A percentile compares a stretch with the other conserved stretches of the same genome.
Conservation (phyloP, 2,888 invertebrate genomes). For the Pyrochroa serraticornis region DNA sequence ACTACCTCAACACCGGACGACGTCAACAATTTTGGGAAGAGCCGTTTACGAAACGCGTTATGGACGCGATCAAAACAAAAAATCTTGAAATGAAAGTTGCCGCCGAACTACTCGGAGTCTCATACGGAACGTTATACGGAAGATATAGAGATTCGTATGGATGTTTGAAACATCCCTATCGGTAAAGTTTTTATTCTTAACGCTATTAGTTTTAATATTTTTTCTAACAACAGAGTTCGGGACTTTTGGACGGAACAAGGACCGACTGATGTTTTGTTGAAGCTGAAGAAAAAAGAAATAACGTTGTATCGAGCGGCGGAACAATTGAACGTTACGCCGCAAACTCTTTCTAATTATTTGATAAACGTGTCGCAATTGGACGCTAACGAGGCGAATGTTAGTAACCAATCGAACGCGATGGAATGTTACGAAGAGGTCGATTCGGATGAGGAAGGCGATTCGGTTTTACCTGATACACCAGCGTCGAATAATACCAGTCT, state of each 20-base stretch:
- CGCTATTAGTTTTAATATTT: constrained; percentile 16
- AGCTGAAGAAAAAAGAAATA: constrained; percentile 74
- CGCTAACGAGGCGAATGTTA: constrained; percentile 54
- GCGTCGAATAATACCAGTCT: constrained; percentile 56
- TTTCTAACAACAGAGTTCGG: constrained; percentile 60
- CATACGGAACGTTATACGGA: constrained; percentile 89
- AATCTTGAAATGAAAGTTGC: constrained; percentile 94
- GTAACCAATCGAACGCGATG: constrained; percentile 56
- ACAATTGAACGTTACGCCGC: constrained; percentile 76
- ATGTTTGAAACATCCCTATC: constrained; percentile 85
- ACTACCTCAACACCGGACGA: constrained; percentile 83
- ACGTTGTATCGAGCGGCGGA: constrained; percentile 75
- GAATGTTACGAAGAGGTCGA: constrained; percentile 57
- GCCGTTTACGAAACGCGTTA: constrained; percentile 83
- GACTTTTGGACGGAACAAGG: constrained; percentile 83
- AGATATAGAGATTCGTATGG: constrained; percentile 89
- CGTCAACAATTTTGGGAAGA: constrained; percentile 94
- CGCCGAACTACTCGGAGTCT: constrained; percentile 86
- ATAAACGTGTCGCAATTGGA: constrained; percentile 65
- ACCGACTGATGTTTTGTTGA: constrained; percentile 73
- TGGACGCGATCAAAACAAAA: constrained; percentile 89
- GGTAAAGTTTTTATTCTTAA: constrained; percentile 61
- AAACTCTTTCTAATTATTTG: constrained; percentile 74
- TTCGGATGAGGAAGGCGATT: constrained; percentile 59
- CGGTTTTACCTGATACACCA: constrained; percentile 57